Base-by-base conservation (phyloP, 2,797 vertebrate genomes). In the Bufotes viridis region DNA sequence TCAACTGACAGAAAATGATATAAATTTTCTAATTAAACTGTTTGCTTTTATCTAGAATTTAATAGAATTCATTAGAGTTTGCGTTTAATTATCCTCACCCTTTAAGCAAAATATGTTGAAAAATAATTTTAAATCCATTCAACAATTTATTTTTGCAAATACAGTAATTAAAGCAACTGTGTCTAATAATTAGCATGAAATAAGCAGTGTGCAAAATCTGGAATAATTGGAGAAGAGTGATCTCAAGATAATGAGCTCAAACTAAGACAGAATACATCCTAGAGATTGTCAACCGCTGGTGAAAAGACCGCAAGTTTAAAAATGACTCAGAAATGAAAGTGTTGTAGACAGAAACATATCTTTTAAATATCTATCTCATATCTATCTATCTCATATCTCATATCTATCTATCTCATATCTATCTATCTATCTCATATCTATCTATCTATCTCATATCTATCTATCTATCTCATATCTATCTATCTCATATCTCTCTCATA, bases 21-120 rank as follows among this genome's bases (percentile, higher is more conserved):
- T 76, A 78, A 53, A 82, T 87, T 83, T 82, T 87, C 81, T 72
- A 87, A 87, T 87, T 87, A 87, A 76, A 82, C 29, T 87, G 86
- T 82, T 87, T 87, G 72, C 72, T 83, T 87, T 87, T 87, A 78
- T 87, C 72, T 87, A 34, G 49, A 78, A 82, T 42, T 53, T 87
- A 82, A 87, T 87, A 82, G 81, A 76, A 82, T 76, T 67, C 61
- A 87, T 83, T 82, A 87, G 70, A 61, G 61, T 12, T 55, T 83
- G 70, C 70, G 57, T 87, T 87, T 83, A 82, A 87, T 87, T 83
- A 82, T 76, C 80, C 60, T 76, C 26, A 24, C 17, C 60, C 86
- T 87, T 87, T 82, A 74, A 78, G 60, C 72, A 75, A 87, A 63
- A 83, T 82, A 78, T 65, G 60, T 29, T 65, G 12, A 87, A 87